Percentiles rank a stretch among this genome's conserved stretches.
These are phyloP conservation scores for Mesoligia furuncula DNA, from an alignment of 2,888 invertebrate species.

Conservation along the genomic window DNA sequence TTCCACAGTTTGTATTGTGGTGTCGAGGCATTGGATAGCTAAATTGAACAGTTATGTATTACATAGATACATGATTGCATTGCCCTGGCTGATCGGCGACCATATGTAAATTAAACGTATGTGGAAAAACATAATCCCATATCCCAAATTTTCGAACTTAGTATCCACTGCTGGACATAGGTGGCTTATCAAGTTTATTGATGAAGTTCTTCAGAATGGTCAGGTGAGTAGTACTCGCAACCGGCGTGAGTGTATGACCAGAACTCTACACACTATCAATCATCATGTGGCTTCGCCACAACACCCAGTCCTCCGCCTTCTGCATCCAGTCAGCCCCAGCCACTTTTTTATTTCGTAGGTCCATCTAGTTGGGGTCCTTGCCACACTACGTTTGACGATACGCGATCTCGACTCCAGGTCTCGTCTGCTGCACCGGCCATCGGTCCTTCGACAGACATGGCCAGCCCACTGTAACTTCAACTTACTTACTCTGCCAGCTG, in stretches of 20 bases:
- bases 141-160: background rate
- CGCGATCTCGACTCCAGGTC: background rate
- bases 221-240: background rate
- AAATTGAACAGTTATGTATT: constrained; percentile 8
- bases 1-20: constrained; percentile 9
- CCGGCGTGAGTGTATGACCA: too few species aligned
- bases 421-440: background rate
- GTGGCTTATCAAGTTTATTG: background rate
- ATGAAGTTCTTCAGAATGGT: background rate
- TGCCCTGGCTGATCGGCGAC: background rate
- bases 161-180: background rate
- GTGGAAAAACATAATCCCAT: background rate
- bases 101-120: background rate
- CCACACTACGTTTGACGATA: background rate
- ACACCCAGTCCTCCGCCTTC: background rate
- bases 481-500: background rate
- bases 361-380: background rate
- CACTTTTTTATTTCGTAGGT: background rate
- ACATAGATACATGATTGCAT: background rate
- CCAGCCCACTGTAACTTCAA: background rate
- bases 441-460: background rate
- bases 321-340: background rate
- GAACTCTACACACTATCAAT: too few species aligned
- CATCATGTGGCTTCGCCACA: background rate
- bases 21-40: background rate